phyloP scores from a whole-genome alignment of 2,113 vertebrate species.

The Sminthopsis crassicaudata region DNA sequence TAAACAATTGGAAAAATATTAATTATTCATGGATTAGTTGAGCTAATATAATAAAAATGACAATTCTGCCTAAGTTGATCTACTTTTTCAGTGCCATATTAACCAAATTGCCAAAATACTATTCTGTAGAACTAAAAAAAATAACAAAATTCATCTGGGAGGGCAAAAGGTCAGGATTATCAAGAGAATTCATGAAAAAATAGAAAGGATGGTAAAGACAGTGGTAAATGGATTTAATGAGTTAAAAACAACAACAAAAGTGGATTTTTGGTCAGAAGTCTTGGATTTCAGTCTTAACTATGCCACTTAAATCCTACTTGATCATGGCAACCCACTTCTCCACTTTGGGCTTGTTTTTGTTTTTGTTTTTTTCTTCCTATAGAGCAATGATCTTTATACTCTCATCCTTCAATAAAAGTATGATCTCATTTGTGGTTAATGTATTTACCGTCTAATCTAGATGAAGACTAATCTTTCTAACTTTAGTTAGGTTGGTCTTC shows the following conservation, averaged over 20 bases:
- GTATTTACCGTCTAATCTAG: not conserved
- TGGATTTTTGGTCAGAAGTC: not conserved
- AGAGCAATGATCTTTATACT: not conserved
- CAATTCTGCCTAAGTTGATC: no score
- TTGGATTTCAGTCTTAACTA: not conserved
- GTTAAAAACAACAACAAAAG: not conserved
- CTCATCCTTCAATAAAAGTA: not conserved
- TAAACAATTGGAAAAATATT: no score
- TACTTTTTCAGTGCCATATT: no score
- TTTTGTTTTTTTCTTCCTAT: not conserved
- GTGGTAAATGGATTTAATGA: not conserved
- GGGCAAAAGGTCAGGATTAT: no score
- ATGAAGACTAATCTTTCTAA: not conserved
- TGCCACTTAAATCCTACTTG: not conserved
- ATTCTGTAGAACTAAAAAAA: no score
- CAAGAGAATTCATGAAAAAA: no score
- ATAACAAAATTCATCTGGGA: no score
- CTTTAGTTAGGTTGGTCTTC: no score
- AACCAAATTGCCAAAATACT: no score
- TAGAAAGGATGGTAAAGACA: not conserved
- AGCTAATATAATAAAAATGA: no score
- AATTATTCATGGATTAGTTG: no score
- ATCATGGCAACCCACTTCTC: not conserved
- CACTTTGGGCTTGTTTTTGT: not conserved
- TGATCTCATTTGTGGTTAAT: not conserved